These are phyloP conservation scores for Pygocentrus nattereri DNA, from an alignment of 2,797 vertebrate genomes.

Conservation along the genomic window DNA sequence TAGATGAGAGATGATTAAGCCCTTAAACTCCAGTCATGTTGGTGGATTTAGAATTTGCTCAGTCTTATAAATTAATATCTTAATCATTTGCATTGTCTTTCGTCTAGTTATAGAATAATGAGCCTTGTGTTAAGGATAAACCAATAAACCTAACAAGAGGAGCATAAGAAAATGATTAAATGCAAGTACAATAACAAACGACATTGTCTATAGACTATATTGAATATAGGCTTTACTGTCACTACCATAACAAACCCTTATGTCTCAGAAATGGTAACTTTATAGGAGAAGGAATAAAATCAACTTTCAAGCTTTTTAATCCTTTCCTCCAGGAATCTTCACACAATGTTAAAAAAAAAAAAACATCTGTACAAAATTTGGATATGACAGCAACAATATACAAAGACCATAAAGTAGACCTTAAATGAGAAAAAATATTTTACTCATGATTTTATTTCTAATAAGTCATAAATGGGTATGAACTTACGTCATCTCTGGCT, in stretches of 20 bases:
- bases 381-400: not conserved
- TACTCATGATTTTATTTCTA: not conserved
- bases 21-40: not conserved
- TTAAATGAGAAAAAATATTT: not conserved
- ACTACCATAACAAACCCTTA: not conserved
- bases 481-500: conserved; percentile 79
- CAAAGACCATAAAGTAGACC: not conserved
- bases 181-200: not conserved
- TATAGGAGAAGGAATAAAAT: not conserved
- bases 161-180: not conserved
- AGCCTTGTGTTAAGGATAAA: not conserved
- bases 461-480: not conserved
- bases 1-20: not conserved
- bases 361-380: not conserved
- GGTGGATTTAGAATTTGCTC: not conserved
- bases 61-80: not conserved
- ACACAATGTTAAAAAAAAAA: too few species aligned
- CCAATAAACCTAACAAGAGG: not conserved
- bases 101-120: not conserved
- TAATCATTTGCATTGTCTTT: not conserved
- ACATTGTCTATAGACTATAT: not conserved
- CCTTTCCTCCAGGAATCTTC: too few species aligned
- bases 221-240: not conserved
- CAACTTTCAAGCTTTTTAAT: too few species aligned
- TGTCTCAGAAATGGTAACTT: not conserved